Evolutionary conservation across 2,888 invertebrate species (phyloP).

Genomic region (Ochropleura plecta): DNA sequence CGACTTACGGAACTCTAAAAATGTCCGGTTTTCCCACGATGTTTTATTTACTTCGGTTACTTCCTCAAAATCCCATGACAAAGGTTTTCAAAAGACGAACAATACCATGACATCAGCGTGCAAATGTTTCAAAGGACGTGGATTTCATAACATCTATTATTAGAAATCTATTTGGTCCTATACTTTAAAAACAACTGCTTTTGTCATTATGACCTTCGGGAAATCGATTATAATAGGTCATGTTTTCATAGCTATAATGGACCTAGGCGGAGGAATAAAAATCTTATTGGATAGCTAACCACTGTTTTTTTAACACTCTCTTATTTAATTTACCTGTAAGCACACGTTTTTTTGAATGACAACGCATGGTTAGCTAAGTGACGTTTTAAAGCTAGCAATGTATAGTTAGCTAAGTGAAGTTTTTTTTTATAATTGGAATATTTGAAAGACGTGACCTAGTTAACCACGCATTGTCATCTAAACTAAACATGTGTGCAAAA

Average conservation of each 20-base stretch:
- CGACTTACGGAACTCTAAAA: too few species aligned
- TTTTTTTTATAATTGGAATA: too few species aligned
- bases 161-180: slow-evolving; percentile 40
- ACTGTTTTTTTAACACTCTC: slow-evolving; percentile 10
- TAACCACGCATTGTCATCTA: too few species aligned
- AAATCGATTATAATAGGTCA: slow-evolving; percentile 60
- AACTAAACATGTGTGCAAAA: too few species aligned
- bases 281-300: neutral
- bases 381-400: too few species aligned
- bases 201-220: slow-evolving; percentile 64
- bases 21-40: neutral
- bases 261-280: neutral
- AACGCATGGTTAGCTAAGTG: too few species aligned
- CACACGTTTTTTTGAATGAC: too few species aligned
- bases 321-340: too few species aligned
- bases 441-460: too few species aligned
- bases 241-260: slow-evolving; percentile 59
- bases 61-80: slow-evolving; percentile 28
- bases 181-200: slow-evolving; percentile 70
- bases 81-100: slow-evolving; percentile 26
- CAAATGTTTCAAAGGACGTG: slow-evolving; percentile 58
- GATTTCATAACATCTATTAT: slow-evolving; percentile 69
- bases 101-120: slow-evolving; percentile 52
- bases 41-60: neutral
- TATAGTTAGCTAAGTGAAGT: too few species aligned